Evolutionary conservation across 2,888 invertebrate genomes (phyloP).

Genomic region (Ichneumoninae sp.): DNA sequence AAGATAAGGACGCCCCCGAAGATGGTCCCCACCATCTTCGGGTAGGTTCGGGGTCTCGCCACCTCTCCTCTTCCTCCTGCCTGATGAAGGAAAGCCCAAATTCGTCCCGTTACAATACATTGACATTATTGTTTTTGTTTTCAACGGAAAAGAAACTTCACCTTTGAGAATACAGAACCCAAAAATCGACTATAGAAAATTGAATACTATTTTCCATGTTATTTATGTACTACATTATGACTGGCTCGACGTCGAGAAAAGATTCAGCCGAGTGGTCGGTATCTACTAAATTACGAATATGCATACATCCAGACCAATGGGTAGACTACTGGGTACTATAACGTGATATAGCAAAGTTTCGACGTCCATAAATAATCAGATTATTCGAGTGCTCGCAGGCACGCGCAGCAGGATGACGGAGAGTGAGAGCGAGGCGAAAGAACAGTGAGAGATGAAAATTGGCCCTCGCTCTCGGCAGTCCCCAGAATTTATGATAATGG

Average conservation of each 20-base stretch:
- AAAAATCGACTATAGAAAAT: background rate
- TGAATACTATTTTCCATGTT: background rate
- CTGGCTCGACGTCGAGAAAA: background rate
- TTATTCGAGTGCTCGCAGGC: conserved; percentile 68
- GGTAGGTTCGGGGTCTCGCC: no score
- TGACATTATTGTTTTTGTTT: no score
- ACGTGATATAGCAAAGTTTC: conserved; percentile 59
- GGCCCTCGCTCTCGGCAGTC: conserved; percentile 65
- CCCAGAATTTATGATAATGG: conserved; percentile 76
- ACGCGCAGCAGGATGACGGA: conserved; percentile 18
- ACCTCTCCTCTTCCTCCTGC: no score
- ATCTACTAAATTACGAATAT: conserved; percentile 48
- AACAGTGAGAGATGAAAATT: conserved; percentile 28
- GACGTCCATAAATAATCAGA: conserved; percentile 74
- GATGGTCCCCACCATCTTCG: no score
- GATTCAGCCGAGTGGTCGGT: background rate
- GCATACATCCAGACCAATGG: conserved; percentile 17
- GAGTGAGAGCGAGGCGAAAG: background rate
- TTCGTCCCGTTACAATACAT: no score
- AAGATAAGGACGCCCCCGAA: no score
- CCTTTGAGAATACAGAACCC: no score
- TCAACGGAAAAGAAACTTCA: no score
- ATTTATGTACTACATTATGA: background rate
- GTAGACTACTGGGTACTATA: conserved; percentile 4
- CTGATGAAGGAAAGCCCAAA: no score